Percentiles rank a stretch among this genome's conserved stretches.
These are phyloP conservation scores for Diploptera punctata DNA, from an alignment of 2,888 invertebrate species.

Conservation along the genomic window DNA sequence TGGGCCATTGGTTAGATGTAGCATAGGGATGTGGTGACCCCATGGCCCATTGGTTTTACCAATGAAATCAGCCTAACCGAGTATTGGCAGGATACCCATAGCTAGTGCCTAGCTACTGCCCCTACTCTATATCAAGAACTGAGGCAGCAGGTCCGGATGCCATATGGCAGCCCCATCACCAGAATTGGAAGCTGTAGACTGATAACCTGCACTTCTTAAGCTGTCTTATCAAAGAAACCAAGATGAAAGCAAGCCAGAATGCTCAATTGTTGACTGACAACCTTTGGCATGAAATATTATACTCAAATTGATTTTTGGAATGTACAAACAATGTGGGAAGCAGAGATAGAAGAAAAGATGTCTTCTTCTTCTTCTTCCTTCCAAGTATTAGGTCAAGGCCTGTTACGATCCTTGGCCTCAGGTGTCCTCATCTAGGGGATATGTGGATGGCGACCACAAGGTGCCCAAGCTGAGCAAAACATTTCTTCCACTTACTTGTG, in stretches of 20 bases:
- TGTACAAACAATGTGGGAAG: no score
- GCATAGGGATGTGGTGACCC: conserved; percentile 3
- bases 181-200: background rate
- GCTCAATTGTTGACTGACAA: background rate
- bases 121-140: background rate
- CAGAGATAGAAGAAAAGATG: no score
- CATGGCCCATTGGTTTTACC: conserved; percentile 1
- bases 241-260: conserved; percentile 3
- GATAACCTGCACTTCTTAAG: conserved; percentile 4
- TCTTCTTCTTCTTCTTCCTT: no score
- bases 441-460: no score
- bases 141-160: conserved; percentile 8
- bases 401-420: no score
- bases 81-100: background rate
- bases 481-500: no score
- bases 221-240: conserved; percentile 1
- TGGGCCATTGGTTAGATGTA: no score
- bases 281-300: no score
- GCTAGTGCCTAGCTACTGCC: background rate
- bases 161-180: conserved; percentile 4
- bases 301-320: no score
- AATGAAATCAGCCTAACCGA: background rate
- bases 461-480: no score
- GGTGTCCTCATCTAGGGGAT: no score
- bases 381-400: no score